Conservation (phyloP, 2,888 invertebrate species). For the Molorchus minor region DNA sequence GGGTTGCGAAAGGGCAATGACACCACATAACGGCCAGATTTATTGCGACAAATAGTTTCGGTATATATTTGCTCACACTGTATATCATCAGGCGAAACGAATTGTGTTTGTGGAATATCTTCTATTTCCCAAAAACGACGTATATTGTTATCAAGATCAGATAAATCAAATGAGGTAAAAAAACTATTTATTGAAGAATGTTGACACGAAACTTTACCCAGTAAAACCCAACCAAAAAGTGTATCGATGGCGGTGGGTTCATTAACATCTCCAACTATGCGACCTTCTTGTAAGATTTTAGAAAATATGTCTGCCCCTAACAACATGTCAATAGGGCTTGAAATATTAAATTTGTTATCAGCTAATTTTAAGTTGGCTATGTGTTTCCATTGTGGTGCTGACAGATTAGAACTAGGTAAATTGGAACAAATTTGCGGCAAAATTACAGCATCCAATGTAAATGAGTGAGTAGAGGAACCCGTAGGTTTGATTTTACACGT, state of each 20-base stretch:
- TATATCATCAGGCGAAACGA: background rate
- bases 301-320: too few relatives aligned
- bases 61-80: background rate
- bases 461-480: background rate
- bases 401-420: background rate
- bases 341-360: too few relatives aligned
- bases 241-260: background rate
- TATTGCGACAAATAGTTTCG: background rate
- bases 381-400: background rate
- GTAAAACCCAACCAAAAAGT: background rate
- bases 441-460: background rate
- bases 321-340: background rate
- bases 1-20: background rate
- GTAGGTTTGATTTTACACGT: too few relatives aligned
- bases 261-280: background rate
- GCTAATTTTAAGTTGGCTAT: background rate
- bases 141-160: too few relatives aligned
- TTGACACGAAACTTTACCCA: background rate
- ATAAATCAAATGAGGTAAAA: too few relatives aligned
- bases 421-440: background rate
- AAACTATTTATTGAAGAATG: background rate
- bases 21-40: slow-evolving; percentile 3
- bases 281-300: too few relatives aligned
- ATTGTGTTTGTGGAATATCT: slow-evolving; percentile 13
- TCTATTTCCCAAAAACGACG: slow-evolving; percentile 42